A percentile compares a stretch with the other conserved stretches of the same genome.
These are phyloP conservation scores for Alcedo quadribrachys DNA, from an alignment of 2,797 vertebrate genomes.

Conservation along the genomic window DNA sequence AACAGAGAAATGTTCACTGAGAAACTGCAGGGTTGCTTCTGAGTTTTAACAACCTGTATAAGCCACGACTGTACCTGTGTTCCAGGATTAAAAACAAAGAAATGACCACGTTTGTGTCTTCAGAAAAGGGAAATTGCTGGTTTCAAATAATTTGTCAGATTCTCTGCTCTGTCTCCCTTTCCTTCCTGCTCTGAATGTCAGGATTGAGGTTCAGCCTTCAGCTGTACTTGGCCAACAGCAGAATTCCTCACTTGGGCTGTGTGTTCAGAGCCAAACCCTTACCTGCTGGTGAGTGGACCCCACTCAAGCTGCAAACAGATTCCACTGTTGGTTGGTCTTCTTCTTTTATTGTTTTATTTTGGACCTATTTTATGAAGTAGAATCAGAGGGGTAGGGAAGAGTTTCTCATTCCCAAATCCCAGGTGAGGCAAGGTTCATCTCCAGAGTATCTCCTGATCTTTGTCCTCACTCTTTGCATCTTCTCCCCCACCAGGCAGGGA, in stretches of 20 bases:
- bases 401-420: neutral
- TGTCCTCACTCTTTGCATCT: neutral
- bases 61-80: neutral
- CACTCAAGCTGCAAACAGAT: neutral
- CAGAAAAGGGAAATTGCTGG: neutral
- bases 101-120: neutral
- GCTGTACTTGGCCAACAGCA: neutral
- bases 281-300: neutral
- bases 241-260: neutral
- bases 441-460: neutral
- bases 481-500: fast-evolving
- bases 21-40: neutral
- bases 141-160: neutral
- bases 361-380: neutral
- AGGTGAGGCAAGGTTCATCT: neutral
- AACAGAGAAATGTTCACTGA: neutral
- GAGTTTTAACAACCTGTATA: neutral
- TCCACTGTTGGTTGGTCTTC: neutral
- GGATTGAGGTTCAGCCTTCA: neutral
- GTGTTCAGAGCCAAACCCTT: fast-evolving
- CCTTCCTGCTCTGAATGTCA: neutral
- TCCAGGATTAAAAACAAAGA: neutral
- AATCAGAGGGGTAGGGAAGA: neutral
- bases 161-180: neutral
- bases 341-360: neutral